phyloP scores from a whole-genome alignment of 2,797 vertebrate genomes.

The Girardinus metallicus region DNA sequence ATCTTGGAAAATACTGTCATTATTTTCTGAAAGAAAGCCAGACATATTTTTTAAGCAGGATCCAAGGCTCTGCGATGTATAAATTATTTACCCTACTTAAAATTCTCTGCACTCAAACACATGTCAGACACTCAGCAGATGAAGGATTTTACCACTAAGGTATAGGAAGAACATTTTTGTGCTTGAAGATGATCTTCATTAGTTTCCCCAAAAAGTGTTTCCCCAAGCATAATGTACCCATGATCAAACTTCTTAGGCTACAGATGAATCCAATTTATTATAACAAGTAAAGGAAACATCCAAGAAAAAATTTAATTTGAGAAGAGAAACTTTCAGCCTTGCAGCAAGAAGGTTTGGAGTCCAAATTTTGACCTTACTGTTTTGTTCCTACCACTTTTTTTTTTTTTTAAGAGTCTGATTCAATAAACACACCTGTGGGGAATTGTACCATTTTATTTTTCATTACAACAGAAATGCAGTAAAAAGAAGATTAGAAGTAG shows the following conservation, averaged over 20 bases:
- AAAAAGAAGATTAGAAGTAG: background rate
- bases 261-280: conserved; percentile 32
- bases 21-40: conserved; percentile 57
- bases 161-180: conserved; percentile 45
- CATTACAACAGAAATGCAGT: background rate
- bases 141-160: conserved; percentile 53
- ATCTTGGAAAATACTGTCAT: conserved; percentile 63
- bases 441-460: background rate
- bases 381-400: background rate
- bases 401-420: background rate
- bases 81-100: conserved; percentile 68
- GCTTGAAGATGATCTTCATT: conserved; percentile 43
- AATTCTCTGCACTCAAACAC: conserved; percentile 59
- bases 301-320: background rate
- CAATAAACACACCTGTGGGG: background rate
- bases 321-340: conserved; percentile 13
- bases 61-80: conserved; percentile 43
- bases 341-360: background rate
- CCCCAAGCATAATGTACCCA: conserved; percentile 23
- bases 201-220: conserved; percentile 24
- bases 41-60: conserved; percentile 48
- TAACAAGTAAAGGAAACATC: conserved; percentile 13
- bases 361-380: background rate
- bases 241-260: conserved; percentile 37
- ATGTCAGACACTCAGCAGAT: conserved; percentile 52